Conservation (phyloP, 2,797 vertebrate genomes). For the Merluccius polli region DNA sequence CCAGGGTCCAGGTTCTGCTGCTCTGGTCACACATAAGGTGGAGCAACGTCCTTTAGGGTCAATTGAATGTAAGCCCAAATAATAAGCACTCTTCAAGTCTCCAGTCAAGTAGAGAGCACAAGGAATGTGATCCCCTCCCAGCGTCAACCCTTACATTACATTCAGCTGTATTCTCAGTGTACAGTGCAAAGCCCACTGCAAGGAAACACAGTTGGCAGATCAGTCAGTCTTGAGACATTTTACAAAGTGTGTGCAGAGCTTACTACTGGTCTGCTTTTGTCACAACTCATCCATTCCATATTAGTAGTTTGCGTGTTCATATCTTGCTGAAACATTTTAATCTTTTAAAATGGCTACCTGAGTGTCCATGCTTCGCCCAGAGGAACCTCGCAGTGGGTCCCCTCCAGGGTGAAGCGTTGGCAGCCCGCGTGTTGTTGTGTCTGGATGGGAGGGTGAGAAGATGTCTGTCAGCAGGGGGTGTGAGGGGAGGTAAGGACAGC, state of each 20-base stretch:
- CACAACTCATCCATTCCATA: not conserved
- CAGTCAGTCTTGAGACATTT: not conserved
- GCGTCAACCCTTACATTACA: not conserved
- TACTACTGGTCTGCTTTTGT: not conserved
- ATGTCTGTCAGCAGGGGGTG: constrained; percentile 25
- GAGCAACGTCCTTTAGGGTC: not conserved
- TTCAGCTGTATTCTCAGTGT: not conserved
- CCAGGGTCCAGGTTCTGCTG: not conserved
- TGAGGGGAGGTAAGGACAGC: constrained; percentile 46
- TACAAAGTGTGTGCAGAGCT: not conserved
- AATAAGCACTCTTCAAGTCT: not conserved
- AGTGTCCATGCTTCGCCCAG: not conserved
- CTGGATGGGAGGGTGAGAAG: constrained; percentile 29
- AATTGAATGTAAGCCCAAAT: not conserved
- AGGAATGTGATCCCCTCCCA: not conserved
- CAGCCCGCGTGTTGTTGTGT: constrained; percentile 47
- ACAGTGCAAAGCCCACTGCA: not conserved
- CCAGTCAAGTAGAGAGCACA: not conserved
- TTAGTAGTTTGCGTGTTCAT: not conserved
- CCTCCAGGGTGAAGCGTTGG: constrained; percentile 9
- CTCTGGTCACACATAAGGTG: not conserved
- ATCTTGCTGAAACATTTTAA: not conserved
- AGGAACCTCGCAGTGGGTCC: not conserved
- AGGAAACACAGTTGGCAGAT: not conserved
- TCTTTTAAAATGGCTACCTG: too few relatives aligned